Conservation (phyloP, 2,888 invertebrate species). For the Leptinotarsa rubiginosa region DNA sequence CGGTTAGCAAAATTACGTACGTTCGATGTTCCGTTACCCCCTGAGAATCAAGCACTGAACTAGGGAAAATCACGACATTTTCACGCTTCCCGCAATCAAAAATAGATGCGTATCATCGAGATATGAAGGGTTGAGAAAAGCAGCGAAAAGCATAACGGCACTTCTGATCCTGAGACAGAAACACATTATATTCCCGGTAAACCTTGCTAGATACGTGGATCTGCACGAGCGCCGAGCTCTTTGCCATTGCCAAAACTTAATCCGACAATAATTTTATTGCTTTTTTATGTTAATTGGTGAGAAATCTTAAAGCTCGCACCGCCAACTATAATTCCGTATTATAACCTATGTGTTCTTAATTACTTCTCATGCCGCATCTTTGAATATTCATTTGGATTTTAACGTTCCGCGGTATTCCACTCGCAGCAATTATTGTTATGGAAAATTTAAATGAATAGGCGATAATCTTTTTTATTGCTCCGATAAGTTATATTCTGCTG, state of each 20-base stretch:
- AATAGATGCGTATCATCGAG: constrained; percentile 10
- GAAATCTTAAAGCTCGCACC: constrained; percentile 49
- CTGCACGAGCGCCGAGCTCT: constrained; percentile 26
- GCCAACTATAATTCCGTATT: constrained; percentile 56
- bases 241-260: constrained; percentile 49
- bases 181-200: constrained; percentile 40
- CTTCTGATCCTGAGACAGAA: constrained; percentile 21
- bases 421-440: constrained; percentile 43
- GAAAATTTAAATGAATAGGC: constrained; percentile 48
- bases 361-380: constrained; percentile 49
- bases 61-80: not conserved
- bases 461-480: constrained; percentile 49
- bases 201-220: constrained; percentile 39
- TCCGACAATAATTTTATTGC: constrained; percentile 58
- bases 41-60: not conserved
- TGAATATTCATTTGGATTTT: constrained; percentile 50
- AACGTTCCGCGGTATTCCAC: constrained; percentile 24
- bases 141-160: constrained; percentile 20
- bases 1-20: too few species aligned
- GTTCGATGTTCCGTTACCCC: not conserved
- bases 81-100: constrained; percentile 9
- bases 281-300: constrained; percentile 57
- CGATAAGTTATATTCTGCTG: constrained; percentile 43
- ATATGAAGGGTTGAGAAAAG: constrained; percentile 10
- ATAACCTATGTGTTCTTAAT: constrained; percentile 63